A percentile compares a stretch with the other conserved stretches of the same genome.
phyloP scores from a whole-genome alignment of 2,888 invertebrate species.

The Agrotis puta region DNA sequence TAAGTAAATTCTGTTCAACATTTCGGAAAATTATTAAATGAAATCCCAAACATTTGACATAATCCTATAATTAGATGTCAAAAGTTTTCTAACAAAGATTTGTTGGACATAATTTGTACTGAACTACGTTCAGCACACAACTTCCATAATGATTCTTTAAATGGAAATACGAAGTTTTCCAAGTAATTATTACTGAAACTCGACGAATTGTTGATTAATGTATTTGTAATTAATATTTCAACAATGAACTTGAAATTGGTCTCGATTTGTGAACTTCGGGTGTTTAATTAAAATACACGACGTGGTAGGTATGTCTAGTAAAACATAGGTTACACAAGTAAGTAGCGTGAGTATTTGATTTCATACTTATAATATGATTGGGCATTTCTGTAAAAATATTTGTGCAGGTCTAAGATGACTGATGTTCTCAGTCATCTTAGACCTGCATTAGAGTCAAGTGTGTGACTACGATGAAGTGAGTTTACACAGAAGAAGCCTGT shows the following conservation, averaged over 20 bases:
- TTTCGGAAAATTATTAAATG: background rate
- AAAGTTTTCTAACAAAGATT: slow-evolving; percentile 30
- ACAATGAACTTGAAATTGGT: slow-evolving; percentile 8
- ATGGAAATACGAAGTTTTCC: slow-evolving; percentile 36
- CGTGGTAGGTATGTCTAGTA: background rate
- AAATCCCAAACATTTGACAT: slow-evolving; percentile 9
- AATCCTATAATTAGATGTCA: slow-evolving; percentile 34
- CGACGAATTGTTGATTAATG: slow-evolving; percentile 1
- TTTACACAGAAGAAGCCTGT: too few relatives aligned
- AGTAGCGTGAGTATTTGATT: too few relatives aligned
- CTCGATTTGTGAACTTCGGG: background rate
- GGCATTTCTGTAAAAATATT: too few relatives aligned
- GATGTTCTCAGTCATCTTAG: too few relatives aligned
- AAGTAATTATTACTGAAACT: slow-evolving; percentile 31
- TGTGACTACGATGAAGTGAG: too few relatives aligned
- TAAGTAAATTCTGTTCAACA: background rate
- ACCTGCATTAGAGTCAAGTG: too few relatives aligned
- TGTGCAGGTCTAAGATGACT: too few relatives aligned
- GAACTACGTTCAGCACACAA: slow-evolving; percentile 18
- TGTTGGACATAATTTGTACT: slow-evolving; percentile 20
- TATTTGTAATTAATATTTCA: slow-evolving; percentile 21
- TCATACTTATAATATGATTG: too few relatives aligned
- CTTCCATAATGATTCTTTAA: slow-evolving; percentile 22
- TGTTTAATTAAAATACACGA: background rate
- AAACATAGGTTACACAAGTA: background rate